Base-by-base conservation (phyloP, 1,140 invertebrate genomes). In the Aphelinus certus region DNA sequence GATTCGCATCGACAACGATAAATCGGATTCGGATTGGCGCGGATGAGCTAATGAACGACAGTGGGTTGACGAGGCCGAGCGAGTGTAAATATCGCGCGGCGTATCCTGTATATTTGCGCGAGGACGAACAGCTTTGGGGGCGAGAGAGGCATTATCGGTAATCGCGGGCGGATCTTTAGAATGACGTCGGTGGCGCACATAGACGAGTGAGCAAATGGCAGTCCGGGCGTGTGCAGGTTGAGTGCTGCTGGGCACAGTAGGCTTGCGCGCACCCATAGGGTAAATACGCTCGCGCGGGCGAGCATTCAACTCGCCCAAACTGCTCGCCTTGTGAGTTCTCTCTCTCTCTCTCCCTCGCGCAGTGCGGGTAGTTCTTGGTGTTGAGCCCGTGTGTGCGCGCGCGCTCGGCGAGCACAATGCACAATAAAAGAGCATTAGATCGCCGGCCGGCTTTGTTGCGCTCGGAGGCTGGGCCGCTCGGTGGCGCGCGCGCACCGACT, bases 341-440 rank as follows among this genome's bases (percentile, higher is more conserved):
- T 10, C 49, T 51, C 49, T n/a, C 26, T 42, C 53, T 67, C 61
- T 62, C 69, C 26, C 60, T 48, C 49, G 68, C 45, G n/a, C 42
- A 4, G 26, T 55, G 58, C 68, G 47, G 58, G 5, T 61, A 43
- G 2, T 3, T 2, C 26, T 26, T 7, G 58, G 66, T 26, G 26
- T 26, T 26, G 26, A 26, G 26, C 26, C 26, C 26, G 26, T 26
- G 26, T 26, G 26, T 26, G 26, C 0, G 26, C 0, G 26, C 26
- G 26, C 26, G 43, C 2, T 26, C 46, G 47, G 57, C 3, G 57
- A 10, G 42, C 81, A 87, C 85, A 87, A 86, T 87, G 84, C 81
- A 86, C 86, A 87, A 86, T 87, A 87, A 87, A 87, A 87, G 86
- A 87, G 85, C 86, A 87, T 87, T 87, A 86, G 85, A 86, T 86